Evolutionary conservation across 2,888 invertebrate genomes (phyloP).

Genomic region (Coremacera marginata): DNA sequence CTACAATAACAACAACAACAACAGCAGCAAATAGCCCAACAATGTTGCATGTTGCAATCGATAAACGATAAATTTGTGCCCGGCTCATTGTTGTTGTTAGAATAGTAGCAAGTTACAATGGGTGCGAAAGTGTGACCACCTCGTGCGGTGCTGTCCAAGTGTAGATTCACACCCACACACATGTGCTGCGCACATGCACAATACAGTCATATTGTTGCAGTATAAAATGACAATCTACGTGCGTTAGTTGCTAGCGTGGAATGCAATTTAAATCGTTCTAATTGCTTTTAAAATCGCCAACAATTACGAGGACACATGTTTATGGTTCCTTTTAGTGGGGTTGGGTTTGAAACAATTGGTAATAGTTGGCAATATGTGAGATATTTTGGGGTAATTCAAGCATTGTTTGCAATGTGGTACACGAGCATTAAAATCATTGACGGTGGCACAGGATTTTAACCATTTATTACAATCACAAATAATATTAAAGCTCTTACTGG

Average conservation of each 20-base stretch:
- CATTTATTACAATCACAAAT: background rate
- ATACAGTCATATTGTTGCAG: background rate
- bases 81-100: slow-evolving; percentile 7
- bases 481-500: background rate
- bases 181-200: too few species aligned
- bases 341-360: background rate
- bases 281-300: slow-evolving; percentile 28
- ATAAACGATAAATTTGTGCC: slow-evolving; percentile 11
- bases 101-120: background rate
- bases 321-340: background rate
- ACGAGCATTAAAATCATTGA: background rate
- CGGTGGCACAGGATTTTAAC: too few species aligned
- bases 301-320: slow-evolving; percentile 25
- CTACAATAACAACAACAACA: background rate
- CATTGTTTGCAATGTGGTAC: background rate
- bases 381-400: background rate
- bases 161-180: background rate
- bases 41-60: slow-evolving; percentile 23
- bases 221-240: background rate
- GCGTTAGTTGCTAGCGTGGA: background rate
- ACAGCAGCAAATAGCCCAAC: background rate
- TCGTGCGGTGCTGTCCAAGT: background rate
- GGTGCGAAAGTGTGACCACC: slow-evolving; percentile 5
- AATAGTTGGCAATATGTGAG: background rate
- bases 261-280: slow-evolving; percentile 11